These are phyloP conservation scores for Acleris sparsana DNA, from an alignment of 2,888 invertebrate species.

Conservation along the genomic window DNA sequence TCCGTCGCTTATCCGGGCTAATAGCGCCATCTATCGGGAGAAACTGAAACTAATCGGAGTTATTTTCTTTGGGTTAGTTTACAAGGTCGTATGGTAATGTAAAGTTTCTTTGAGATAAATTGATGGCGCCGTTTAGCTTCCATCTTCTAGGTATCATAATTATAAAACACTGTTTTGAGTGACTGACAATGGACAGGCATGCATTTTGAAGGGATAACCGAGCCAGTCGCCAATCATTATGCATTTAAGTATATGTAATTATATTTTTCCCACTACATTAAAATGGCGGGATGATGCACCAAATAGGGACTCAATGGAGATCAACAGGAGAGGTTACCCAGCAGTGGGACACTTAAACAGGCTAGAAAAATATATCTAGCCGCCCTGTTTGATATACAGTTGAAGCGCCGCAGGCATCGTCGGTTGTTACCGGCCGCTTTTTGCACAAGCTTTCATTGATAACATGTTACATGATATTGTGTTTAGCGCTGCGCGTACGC, in stretches of 20 bases:
- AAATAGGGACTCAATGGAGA: too few species aligned
- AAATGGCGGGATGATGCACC: too few species aligned
- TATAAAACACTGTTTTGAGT: not conserved
- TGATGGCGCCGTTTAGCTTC: not conserved
- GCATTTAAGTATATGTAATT: too few species aligned
- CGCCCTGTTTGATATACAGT: too few species aligned
- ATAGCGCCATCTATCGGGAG: slow-evolving; percentile 15
- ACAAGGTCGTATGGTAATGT: slow-evolving; percentile 20
- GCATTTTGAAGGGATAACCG: too few species aligned
- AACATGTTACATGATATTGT: slow-evolving; percentile 17
- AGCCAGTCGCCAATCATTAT: too few species aligned
- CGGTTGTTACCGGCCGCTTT: not conserved
- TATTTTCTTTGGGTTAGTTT: slow-evolving; percentile 5
- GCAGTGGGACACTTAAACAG: too few species aligned
- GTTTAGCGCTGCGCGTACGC: slow-evolving; percentile 3
- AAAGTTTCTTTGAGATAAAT: slow-evolving; percentile 2
- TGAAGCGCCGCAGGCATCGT: slow-evolving; percentile 8
- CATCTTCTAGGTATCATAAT: not conserved
- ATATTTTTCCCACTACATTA: too few species aligned
- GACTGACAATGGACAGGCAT: too few species aligned
- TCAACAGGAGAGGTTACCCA: too few species aligned
- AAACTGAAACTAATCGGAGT: slow-evolving; percentile 24
- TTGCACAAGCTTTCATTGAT: slow-evolving; percentile 10
- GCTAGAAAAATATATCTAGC: too few species aligned
- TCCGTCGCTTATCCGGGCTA: slow-evolving; percentile 6